phyloP scores from a whole-genome alignment of 2,888 invertebrate genomes.

The Melitaea athalia region DNA sequence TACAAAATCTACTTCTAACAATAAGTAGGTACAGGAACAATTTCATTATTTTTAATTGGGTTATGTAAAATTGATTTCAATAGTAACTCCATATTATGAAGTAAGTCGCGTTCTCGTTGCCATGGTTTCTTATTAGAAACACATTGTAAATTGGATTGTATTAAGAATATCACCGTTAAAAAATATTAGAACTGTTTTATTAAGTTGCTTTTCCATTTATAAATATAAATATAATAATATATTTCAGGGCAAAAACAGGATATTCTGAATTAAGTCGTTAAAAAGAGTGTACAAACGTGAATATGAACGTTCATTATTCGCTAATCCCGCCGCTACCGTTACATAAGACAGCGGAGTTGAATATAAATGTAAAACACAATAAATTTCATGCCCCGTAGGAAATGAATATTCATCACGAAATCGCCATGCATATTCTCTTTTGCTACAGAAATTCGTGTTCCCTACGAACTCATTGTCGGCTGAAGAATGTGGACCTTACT shows the following conservation, averaged over 20 bases:
- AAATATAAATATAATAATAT: neutral
- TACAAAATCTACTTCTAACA: neutral
- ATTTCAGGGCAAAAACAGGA: neutral
- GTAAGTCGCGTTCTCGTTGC: slow-evolving; percentile 2
- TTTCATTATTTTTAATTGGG: neutral
- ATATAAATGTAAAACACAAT: slow-evolving; percentile 83
- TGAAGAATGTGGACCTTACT: slow-evolving; percentile 67
- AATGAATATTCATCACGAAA: slow-evolving; percentile 83
- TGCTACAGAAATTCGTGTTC: slow-evolving; percentile 73
- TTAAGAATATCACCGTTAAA: neutral
- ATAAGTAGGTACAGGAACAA: neutral
- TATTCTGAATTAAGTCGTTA: neutral
- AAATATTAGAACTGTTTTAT: neutral
- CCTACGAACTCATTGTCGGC: slow-evolving; percentile 52
- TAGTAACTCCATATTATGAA: neutral
- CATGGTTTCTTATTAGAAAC: slow-evolving; percentile 18
- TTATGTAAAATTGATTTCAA: neutral
- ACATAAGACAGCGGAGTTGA: slow-evolving; percentile 81
- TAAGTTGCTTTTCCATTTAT: neutral
- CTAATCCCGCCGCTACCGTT: slow-evolving; percentile 82
- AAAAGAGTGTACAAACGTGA: slow-evolving; percentile 49
- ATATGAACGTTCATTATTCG: slow-evolving; percentile 79
- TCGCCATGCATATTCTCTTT: slow-evolving; percentile 82
- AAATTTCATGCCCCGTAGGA: slow-evolving; percentile 83
- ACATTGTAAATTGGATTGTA: neutral